Evolutionary conservation across 1,140 invertebrate genomes (phyloP).

Genomic region (Camponotus floridanus): DNA sequence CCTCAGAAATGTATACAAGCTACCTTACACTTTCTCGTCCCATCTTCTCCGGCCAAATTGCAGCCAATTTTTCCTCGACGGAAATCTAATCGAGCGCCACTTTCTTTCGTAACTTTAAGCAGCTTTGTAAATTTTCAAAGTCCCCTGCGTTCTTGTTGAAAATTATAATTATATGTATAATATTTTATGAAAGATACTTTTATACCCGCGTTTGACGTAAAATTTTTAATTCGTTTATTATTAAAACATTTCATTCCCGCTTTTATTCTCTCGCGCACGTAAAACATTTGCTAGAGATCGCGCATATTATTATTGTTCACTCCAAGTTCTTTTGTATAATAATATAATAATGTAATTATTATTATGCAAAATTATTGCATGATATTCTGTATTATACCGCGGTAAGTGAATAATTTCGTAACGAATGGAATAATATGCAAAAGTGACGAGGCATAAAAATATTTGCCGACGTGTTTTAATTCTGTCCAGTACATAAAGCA

Average conservation of each 20-base stretch:
- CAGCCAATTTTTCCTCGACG: slow-evolving; percentile 21
- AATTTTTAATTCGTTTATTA: not conserved
- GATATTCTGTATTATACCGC: slow-evolving; percentile 11
- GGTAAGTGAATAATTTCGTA: slow-evolving; percentile 34
- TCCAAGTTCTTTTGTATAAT: not conserved
- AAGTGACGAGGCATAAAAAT: slow-evolving; percentile 21
- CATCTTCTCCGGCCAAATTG: slow-evolving; percentile 15
- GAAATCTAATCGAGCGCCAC: slow-evolving; percentile 13
- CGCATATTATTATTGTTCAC: not conserved
- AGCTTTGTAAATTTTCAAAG: not conserved
- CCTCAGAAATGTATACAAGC: slow-evolving; percentile 22
- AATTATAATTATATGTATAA: not conserved
- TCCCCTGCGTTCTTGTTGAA: slow-evolving; percentile 4
- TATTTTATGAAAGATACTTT: not conserved
- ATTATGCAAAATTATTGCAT: slow-evolving; percentile 19
- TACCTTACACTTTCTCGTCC: not conserved
- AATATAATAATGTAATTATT: slow-evolving; percentile 26
- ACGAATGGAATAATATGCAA: slow-evolving; percentile 24
- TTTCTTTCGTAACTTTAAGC: not conserved
- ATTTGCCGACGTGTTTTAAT: slow-evolving; percentile 49
- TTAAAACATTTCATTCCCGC: slow-evolving; percentile 19
- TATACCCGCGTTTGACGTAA: not conserved
- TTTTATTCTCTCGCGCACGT: not conserved
- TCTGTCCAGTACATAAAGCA: not conserved
- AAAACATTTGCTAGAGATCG: slow-evolving; percentile 17